Percentiles rank a stretch among this genome's conserved stretches.
Evolutionary conservation across 2,113 vertebrate species (phyloP).

Genomic region (Leucosticte australis): DNA sequence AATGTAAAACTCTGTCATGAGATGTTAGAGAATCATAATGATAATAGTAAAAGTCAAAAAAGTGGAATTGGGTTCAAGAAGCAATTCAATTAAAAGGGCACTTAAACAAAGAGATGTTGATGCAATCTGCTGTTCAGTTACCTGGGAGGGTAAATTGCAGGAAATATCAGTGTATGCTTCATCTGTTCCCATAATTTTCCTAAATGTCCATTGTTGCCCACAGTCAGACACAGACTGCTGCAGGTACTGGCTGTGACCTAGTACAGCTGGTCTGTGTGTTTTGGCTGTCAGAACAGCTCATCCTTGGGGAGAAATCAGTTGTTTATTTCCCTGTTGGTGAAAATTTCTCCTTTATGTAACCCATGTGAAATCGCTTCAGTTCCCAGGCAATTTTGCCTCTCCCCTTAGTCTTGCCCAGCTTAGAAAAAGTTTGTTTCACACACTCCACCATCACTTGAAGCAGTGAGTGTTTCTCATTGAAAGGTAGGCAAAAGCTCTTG

Average conservation of each 20-base stretch:
- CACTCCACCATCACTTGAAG: background rate
- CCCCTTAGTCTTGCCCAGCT: background rate
- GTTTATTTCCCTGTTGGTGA: background rate
- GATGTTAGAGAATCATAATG: background rate
- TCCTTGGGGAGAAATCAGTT: background rate
- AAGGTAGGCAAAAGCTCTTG: background rate
- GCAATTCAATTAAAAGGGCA: conserved; percentile 9
- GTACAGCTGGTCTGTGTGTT: background rate
- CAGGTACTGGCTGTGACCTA: background rate
- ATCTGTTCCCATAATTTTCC: background rate
- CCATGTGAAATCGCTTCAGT: background rate
- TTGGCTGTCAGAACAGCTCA: background rate
- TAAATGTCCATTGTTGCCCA: background rate
- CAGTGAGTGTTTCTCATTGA: background rate
- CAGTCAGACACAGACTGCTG: background rate
- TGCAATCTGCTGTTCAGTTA: background rate
- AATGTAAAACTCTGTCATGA: conserved; percentile 32
- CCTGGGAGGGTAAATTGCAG: background rate
- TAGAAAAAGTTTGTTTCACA: background rate
- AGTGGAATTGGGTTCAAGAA: background rate
- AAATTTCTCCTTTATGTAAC: background rate
- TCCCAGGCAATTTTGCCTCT: background rate
- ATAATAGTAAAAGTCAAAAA: background rate
- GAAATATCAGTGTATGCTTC: background rate
- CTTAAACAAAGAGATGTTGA: background rate